A percentile compares a stretch with the other conserved stretches of the same genome.
Evolutionary conservation across 1,140 invertebrate genomes (phyloP).

Genomic region (Tetramorium parvispinum): DNA sequence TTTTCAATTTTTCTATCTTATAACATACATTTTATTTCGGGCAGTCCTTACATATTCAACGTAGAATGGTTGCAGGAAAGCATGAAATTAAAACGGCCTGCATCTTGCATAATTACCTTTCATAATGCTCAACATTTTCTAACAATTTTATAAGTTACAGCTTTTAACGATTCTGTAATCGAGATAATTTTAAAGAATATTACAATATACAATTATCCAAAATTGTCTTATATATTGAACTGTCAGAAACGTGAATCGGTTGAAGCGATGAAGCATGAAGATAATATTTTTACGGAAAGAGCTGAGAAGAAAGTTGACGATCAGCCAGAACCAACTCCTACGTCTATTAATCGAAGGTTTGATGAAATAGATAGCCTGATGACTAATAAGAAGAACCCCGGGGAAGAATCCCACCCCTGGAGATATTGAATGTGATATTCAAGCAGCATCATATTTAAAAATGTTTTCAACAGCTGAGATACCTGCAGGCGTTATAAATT

Average conservation of each 20-base stretch:
- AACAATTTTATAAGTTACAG: neutral
- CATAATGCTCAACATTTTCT: neutral
- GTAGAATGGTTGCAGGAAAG: constrained; percentile 92
- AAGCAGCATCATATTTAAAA: neutral
- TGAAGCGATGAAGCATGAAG: neutral
- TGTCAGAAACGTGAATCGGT: neutral
- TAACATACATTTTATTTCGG: constrained; percentile 64
- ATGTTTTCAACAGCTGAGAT: constrained; percentile 15
- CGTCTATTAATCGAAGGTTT: constrained; percentile 77
- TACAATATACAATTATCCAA: neutral
- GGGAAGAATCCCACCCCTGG: too few relatives aligned
- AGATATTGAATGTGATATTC: too few relatives aligned
- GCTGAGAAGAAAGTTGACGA: neutral
- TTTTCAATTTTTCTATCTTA: constrained; percentile 25
- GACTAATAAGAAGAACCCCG: too few relatives aligned
- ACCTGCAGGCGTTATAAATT: constrained; percentile 28
- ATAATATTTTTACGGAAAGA: neutral
- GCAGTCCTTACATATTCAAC: constrained; percentile 89
- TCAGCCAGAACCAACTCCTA: neutral
- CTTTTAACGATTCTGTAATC: neutral
- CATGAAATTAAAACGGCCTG: constrained; percentile 87
- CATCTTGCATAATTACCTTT: constrained; percentile 67
- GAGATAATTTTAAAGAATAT: neutral
- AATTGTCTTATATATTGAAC: constrained; percentile 11
- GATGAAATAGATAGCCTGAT: constrained; percentile 65